Evolutionary conservation across 2,888 invertebrate species (phyloP).

Genomic region (Tridacna crocea): DNA sequence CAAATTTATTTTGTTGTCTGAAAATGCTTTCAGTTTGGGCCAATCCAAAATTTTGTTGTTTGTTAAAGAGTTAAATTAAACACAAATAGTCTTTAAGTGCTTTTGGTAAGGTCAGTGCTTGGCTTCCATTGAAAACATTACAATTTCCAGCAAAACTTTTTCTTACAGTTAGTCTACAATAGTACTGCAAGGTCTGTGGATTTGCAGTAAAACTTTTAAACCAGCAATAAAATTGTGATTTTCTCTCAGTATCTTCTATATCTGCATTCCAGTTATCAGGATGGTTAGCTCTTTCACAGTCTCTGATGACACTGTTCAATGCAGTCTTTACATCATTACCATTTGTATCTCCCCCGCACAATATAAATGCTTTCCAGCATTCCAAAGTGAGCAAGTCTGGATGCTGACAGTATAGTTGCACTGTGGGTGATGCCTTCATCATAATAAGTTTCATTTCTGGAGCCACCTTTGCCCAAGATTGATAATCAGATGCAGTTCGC

Average conservation of each 20-base stretch:
- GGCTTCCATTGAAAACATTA: constrained; percentile 66
- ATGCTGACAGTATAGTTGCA: neutral
- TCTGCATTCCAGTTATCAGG: neutral
- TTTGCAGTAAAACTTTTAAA: constrained; percentile 20
- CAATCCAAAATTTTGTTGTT: neutral
- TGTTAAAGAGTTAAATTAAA: constrained; percentile 4
- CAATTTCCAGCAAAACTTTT: constrained; percentile 55
- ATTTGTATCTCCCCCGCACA: constrained; percentile 7
- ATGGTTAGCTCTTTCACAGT: neutral
- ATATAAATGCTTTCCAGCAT: constrained; percentile 28
- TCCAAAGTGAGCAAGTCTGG: neutral
- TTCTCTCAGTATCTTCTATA: neutral
- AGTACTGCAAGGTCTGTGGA: constrained; percentile 49
- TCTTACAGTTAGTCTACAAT: constrained; percentile 59
- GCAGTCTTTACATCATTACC: neutral
- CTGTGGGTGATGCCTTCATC: constrained; percentile 1
- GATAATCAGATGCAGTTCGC: neutral
- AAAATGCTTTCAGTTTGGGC: neutral
- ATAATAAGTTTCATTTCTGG: constrained; percentile 6
- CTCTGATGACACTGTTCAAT: neutral
- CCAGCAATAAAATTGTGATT: constrained; percentile 34
- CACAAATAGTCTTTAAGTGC: constrained; percentile 57
- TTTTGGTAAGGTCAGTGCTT: constrained; percentile 55
- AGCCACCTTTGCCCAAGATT: neutral
- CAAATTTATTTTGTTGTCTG: neutral